phyloP scores from a whole-genome alignment of 2,888 invertebrate species.

The Scaptodrosophila latifasciaeformis region DNA sequence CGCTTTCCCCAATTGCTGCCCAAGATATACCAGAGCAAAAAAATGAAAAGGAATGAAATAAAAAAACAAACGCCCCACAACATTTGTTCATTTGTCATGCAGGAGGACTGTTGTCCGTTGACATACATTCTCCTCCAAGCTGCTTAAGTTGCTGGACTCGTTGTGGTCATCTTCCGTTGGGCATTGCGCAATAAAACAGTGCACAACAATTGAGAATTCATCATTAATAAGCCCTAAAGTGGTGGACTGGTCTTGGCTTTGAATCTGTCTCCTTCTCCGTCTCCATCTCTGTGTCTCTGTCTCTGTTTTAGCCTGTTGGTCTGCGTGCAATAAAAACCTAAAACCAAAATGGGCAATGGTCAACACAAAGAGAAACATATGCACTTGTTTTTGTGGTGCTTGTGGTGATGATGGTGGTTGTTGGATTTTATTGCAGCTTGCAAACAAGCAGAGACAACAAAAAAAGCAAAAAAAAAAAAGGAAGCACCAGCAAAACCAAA shows the following conservation, averaged over 20 bases:
- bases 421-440: slow-evolving; percentile 42
- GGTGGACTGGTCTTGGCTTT: slow-evolving; percentile 49
- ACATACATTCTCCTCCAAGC: slow-evolving; percentile 73
- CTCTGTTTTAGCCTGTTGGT: too few species aligned
- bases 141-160: slow-evolving; percentile 22
- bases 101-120: slow-evolving; percentile 66
- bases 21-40: background rate
- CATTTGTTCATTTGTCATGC: slow-evolving; percentile 73
- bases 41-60: slow-evolving; percentile 5
- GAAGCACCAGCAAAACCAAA: slow-evolving; percentile 38
- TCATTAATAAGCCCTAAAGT: slow-evolving; percentile 72
- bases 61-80: slow-evolving; percentile 31
- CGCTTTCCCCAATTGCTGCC: background rate
- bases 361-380: slow-evolving; percentile 46
- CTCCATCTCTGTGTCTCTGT: too few species aligned
- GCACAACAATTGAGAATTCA: slow-evolving; percentile 65
- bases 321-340: slow-evolving; percentile 63
- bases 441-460: slow-evolving; percentile 46
- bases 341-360: slow-evolving; percentile 68
- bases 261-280: too few species aligned
- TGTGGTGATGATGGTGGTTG: slow-evolving; percentile 19
- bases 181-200: slow-evolving; percentile 59
- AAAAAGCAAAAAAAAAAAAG: slow-evolving; percentile 21
- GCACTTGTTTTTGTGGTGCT: slow-evolving; percentile 41
- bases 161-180: slow-evolving; percentile 27